These are phyloP conservation scores for Drosophila mayaguana DNA, from an alignment of 2,888 invertebrate genomes.

Conservation along the genomic window DNA sequence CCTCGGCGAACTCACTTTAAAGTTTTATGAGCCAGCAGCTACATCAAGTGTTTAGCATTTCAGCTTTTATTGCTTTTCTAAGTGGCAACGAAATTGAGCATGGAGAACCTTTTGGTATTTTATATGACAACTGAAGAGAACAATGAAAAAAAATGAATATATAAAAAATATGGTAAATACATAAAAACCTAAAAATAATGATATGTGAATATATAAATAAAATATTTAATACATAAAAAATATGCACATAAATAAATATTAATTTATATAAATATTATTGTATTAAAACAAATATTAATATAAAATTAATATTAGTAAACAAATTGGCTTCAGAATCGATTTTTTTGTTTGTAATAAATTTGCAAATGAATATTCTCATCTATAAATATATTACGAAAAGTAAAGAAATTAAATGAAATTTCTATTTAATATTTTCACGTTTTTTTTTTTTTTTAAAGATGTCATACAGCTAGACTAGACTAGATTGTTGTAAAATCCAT, in stretches of 20 bases:
- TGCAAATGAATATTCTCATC: background rate
- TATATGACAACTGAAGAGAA: background rate
- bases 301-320: background rate
- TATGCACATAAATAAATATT: background rate
- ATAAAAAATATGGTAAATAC: background rate
- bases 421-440: too few species aligned
- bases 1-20: slow-evolving; percentile 21
- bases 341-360: background rate
- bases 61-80: slow-evolving; percentile 28
- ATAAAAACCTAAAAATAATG: too few species aligned
- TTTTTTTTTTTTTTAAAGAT: too few species aligned
- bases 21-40: slow-evolving; percentile 38
- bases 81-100: slow-evolving; percentile 12
- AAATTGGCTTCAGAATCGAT: too few species aligned
- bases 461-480: too few species aligned
- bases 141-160: background rate
- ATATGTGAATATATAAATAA: background rate
- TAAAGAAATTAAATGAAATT: too few species aligned
- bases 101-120: slow-evolving; percentile 1
- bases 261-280: too few species aligned
- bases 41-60: slow-evolving; percentile 33
- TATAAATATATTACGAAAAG: background rate
- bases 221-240: background rate
- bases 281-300: too few species aligned
- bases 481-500: background rate